Evolutionary conservation across 2,888 invertebrate species (phyloP).

Genomic region (Syrista parreyssii): DNA sequence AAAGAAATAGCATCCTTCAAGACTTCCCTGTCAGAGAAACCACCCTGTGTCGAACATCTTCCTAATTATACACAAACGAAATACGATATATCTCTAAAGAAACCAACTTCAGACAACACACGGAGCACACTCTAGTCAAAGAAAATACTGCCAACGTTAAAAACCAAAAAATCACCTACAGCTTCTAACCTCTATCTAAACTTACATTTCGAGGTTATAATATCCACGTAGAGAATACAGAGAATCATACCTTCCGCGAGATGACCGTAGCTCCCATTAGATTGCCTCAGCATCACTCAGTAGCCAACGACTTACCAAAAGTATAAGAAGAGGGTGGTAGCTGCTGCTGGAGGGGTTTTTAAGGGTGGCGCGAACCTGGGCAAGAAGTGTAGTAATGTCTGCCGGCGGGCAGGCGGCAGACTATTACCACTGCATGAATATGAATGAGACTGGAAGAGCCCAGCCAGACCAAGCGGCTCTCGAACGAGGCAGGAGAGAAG

Average conservation of each 20-base stretch:
- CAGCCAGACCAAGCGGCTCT: slow-evolving; percentile 5
- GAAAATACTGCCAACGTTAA: background rate
- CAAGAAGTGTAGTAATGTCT: slow-evolving; percentile 53
- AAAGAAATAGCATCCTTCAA: background rate
- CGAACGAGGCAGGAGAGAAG: slow-evolving; percentile 40
- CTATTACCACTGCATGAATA: slow-evolving; percentile 65
- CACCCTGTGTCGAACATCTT: background rate
- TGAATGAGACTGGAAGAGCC: slow-evolving; percentile 57
- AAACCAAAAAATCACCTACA: background rate
- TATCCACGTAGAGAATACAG: background rate
- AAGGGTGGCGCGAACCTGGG: slow-evolving; percentile 48
- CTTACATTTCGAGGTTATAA: background rate
- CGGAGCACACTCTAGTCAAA: background rate
- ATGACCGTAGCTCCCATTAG: background rate
- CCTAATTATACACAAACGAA: background rate
- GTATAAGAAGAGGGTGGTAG: slow-evolving; percentile 6
- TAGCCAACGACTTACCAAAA: background rate
- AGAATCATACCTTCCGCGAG: background rate
- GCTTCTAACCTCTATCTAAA: background rate
- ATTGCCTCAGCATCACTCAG: background rate
- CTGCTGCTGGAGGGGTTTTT: slow-evolving; percentile 15
- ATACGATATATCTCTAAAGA: background rate
- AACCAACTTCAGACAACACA: background rate
- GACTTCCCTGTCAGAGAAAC: background rate
- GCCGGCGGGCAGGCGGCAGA: slow-evolving; percentile 54